Conservation (phyloP, 1,140 invertebrate species). For the Zaprionus lachaisei region DNA sequence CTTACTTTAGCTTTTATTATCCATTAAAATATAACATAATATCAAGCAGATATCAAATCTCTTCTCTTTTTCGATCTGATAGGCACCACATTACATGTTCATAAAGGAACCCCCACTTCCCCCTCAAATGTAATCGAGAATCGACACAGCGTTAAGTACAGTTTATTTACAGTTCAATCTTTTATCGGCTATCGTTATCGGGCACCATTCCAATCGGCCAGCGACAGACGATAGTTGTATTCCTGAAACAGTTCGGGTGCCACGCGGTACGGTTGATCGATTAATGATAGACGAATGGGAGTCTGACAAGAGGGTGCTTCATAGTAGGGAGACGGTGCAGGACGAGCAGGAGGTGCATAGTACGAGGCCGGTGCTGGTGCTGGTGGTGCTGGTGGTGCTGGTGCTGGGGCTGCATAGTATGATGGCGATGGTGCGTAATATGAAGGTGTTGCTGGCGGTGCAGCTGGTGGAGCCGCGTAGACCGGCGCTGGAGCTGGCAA, state of each 20-base stretch:
- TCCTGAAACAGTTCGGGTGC: constrained; percentile 74
- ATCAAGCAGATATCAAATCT: too few relatives aligned
- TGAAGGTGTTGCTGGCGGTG: constrained; percentile 7
- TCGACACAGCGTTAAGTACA: constrained; percentile 40
- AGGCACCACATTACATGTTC: too few relatives aligned
- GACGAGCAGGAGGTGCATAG: constrained; percentile 12
- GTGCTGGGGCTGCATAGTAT: constrained; percentile 4
- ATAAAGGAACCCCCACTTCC: not conserved
- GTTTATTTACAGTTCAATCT: constrained; percentile 67
- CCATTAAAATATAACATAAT: too few relatives aligned
- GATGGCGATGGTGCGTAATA: constrained; percentile 12
- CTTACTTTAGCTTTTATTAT: too few relatives aligned
- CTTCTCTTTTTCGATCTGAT: too few relatives aligned
- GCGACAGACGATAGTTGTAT: constrained; percentile 63
- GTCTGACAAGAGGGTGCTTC: constrained; percentile 46
- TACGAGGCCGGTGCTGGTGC: not conserved
- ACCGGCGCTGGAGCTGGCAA: not conserved
- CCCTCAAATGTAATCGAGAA: not conserved
- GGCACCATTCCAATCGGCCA: constrained; percentile 39
- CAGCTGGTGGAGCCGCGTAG: constrained; percentile 5
- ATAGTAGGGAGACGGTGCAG: constrained; percentile 28
- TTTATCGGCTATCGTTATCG: constrained; percentile 37
- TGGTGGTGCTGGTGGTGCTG: not conserved
- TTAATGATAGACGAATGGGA: constrained; percentile 59
- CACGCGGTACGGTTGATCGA: constrained; percentile 71